Conservation (phyloP, 2,888 invertebrate genomes). For the Dasypolia templi region DNA sequence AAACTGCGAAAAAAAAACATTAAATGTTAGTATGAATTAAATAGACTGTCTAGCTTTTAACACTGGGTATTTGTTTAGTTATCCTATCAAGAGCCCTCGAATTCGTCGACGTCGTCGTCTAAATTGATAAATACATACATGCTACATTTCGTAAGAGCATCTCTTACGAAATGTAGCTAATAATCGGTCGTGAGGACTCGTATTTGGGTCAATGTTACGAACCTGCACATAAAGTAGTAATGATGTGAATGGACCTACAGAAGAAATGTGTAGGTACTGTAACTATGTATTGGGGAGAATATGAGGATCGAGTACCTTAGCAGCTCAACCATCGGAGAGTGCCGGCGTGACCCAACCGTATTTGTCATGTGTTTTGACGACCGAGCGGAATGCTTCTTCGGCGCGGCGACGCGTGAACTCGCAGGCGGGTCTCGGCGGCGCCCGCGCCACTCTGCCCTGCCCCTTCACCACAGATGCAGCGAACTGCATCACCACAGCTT, state of each 20-base stretch:
- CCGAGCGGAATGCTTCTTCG: conserved; percentile 96
- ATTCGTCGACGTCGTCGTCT: conserved; percentile 65
- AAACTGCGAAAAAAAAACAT: conserved; percentile 68
- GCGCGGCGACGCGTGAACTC: conserved; percentile 95
- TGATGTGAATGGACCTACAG: conserved; percentile 1
- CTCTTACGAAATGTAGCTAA: conserved; percentile 69
- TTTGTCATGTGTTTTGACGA: conserved; percentile 97
- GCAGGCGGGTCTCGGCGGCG: conserved; percentile 94
- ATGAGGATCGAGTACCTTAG: conserved; percentile 63
- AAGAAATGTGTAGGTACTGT: neutral
- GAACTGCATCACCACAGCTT: conserved; percentile 97
- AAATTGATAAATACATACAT: conserved; percentile 82
- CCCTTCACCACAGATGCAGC: conserved; percentile 97
- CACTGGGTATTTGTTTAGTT: conserved; percentile 28
- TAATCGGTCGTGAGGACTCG: conserved; percentile 44
- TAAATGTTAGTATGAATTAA: neutral
- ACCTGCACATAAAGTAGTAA: conserved; percentile 26
- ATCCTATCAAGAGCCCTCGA: conserved; percentile 41
- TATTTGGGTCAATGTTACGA: conserved; percentile 78
- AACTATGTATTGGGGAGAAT: neutral
- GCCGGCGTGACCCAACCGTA: conserved; percentile 98
- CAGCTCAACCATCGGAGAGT: conserved; percentile 94
- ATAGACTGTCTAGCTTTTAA: neutral
- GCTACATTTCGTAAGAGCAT: no score
- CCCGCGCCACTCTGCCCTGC: conserved; percentile 95